These are phyloP conservation scores for Crocodylus rhombifer DNA, from an alignment of 2,797 vertebrate species.

Conservation along the genomic window DNA sequence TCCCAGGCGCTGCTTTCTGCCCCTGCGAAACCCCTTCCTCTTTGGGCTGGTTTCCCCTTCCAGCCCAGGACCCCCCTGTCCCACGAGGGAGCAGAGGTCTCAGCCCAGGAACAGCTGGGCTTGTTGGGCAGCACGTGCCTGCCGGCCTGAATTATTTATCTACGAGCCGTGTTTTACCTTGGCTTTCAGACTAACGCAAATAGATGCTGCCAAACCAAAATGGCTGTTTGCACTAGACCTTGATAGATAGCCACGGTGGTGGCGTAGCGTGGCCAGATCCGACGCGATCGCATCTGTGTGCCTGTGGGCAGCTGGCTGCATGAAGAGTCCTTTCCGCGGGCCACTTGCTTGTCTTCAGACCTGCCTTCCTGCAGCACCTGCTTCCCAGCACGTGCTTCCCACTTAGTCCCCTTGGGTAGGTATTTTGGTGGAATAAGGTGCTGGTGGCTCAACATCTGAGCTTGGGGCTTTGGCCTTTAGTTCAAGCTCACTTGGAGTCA, in stretches of 20 bases:
- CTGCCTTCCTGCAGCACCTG: background rate
- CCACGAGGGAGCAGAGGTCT: rapidly evolving
- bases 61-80: background rate
- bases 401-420: too few relatives aligned
- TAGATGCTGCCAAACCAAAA: slow-evolving; percentile 13
- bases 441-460: rapidly evolving
- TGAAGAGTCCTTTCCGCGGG: background rate
- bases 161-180: slow-evolving; percentile 13
- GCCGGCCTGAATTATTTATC: slow-evolving; percentile 42
- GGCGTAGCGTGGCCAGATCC: background rate
- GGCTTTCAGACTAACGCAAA: slow-evolving; percentile 22
- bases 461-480: rapidly evolving
- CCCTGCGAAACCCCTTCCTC: background rate
- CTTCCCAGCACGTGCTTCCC: rapidly evolving
- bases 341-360: background rate
- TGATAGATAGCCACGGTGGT: background rate
- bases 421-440: rapidly evolving
- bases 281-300: rapidly evolving
- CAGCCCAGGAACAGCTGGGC: background rate
- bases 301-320: rapidly evolving
- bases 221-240: background rate
- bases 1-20: too few relatives aligned
- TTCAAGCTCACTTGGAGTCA: background rate
- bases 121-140: background rate
- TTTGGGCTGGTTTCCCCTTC: background rate